Percentiles rank a stretch among this genome's conserved stretches.
Conservation (phyloP, 1,140 invertebrate species). For the Hermetia illucens region DNA sequence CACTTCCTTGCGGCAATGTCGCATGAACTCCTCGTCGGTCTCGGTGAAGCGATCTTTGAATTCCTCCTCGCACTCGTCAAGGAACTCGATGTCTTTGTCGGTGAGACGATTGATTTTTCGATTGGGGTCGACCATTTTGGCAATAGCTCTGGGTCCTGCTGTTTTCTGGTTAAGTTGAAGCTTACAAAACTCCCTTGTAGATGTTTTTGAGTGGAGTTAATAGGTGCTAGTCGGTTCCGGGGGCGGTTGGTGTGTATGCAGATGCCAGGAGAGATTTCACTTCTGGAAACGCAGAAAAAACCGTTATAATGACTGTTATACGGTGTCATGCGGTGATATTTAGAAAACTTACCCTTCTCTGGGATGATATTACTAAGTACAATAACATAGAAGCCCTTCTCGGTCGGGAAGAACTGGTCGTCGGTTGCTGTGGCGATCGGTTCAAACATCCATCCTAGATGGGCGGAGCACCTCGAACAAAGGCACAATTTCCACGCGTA, state of each 20-base stretch:
- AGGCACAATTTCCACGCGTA: conserved; percentile 33
- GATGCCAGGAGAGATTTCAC: too few relatives aligned
- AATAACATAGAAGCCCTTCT: conserved; percentile 18
- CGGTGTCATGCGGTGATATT: too few relatives aligned
- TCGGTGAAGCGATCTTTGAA: conserved; percentile 38
- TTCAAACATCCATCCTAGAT: conserved; percentile 36
- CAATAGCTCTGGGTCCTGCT: too few relatives aligned
- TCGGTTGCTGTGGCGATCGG: conserved; percentile 10
- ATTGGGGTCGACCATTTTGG: conserved; percentile 29
- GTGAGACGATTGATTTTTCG: conserved; percentile 29
- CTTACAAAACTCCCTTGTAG: too few relatives aligned
- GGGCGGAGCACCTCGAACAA: conserved; percentile 32
- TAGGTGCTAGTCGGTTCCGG: too few relatives aligned
- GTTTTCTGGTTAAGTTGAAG: too few relatives aligned
- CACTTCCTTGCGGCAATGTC: conserved; percentile 22
- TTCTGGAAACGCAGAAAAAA: too few relatives aligned
- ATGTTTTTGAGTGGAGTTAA: too few relatives aligned
- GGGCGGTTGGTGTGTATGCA: too few relatives aligned
- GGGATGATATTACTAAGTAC: not conserved
- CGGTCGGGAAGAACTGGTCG: conserved; percentile 10
- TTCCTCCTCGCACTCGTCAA: conserved; percentile 37
- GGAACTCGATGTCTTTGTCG: conserved; percentile 30
- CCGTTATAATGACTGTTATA: too few relatives aligned
- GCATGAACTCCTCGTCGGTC: conserved; percentile 34
- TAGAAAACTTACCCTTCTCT: not conserved